Evolutionary conservation across 1,140 invertebrate genomes (phyloP), one percentile per base, ranked within the genome.

Genomic region (Agrypnia vestita): DNA sequence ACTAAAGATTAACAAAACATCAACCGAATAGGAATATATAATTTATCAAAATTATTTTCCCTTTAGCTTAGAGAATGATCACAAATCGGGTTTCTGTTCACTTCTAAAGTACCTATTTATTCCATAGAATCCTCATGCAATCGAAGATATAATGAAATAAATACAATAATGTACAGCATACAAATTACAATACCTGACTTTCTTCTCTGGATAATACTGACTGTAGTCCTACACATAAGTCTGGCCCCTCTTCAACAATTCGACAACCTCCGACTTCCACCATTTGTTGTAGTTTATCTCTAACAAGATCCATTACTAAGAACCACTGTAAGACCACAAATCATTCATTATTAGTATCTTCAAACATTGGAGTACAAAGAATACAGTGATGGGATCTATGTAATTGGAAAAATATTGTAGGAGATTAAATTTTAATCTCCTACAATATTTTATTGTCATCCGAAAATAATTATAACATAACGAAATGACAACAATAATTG

Each of bases 211-310:
- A 19, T n/a, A 25, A 13, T 25, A 64, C 35, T 25, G 61, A n/a
- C 10, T 25, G 61, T n/a, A 64, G 35, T 7, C 61, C 61, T 7
- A 64, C 11, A n/a, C n/a, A 25, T 35, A 64, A 25, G 9, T 25
- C 61, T 64, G 19, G 13, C 25, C 61, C 61, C 35, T 25, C 19
- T 6, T 64, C 19, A 3, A 64, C 61, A 25, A 64, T 25, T 64
- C 61, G 19, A 25, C 61, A 64, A 8, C 61, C 61, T 25, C 61
- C 61, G 6, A 64, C 61, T 35, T 64, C 61, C 21, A 19, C n/a
- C 61, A 64, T 25, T 4, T 25, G 35, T 25, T 25, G 21, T 19
- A 43, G n/a, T 35, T 35, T 43, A 13, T 64, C 61, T 13, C n/a
- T 21, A 64, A 25, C 35, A 64, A 43, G 4, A 43, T 64, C 61